Evolutionary conservation across 2,888 invertebrate genomes (phyloP), one percentile per base, ranked within the genome.

Genomic region (Lepidocyrtinus sp.): DNA sequence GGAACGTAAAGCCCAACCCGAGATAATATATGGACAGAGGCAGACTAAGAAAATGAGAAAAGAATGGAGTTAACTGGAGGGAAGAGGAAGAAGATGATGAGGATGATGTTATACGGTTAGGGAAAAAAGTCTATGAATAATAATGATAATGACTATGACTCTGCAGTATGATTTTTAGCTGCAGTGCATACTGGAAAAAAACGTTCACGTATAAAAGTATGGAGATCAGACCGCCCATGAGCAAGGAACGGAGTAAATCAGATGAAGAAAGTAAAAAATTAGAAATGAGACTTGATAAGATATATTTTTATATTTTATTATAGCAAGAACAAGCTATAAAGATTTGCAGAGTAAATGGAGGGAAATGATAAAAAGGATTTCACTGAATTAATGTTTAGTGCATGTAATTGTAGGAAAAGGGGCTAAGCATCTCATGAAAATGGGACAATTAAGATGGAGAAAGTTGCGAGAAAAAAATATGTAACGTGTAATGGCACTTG

Each of bases 91-190:
- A 36, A 36, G 5, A 50, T 17, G 5, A 50, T 50, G 50, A n/a
- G 2, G 50, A 50, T 50, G 50, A 50, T 50, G 50, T 50, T 15
- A 50, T 50, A 50, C 50, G 50, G 50, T 50, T 46, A 1, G 25
- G 24, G 26, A 72, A 62, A 78, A 78, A 67, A 68, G 72, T 67
- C 72, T 68, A 72, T 78, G 78, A 78, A 78, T 78, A 78, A 78
- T 78, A 78, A 78, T 78, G 78, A 78, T 78, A 77, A 77, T 77
- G 77, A 77, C 77, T 65, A 50, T 21, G 61, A 77, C 64, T 24
- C 17, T 26, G 21, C 17, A 64, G 27, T 24, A 24, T 50, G 50
- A 50, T 50, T 50, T 50, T 12, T 50, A n/a, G 2, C 50, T 12
- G 50, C 50, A 50, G 50, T 50, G n/a, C n/a, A n/a, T n/a, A n/a